Percentiles rank a stretch among this genome's conserved stretches.
Evolutionary conservation across 2,113 vertebrate genomes (phyloP).

Genomic region (Ancistrus triradiatus): DNA sequence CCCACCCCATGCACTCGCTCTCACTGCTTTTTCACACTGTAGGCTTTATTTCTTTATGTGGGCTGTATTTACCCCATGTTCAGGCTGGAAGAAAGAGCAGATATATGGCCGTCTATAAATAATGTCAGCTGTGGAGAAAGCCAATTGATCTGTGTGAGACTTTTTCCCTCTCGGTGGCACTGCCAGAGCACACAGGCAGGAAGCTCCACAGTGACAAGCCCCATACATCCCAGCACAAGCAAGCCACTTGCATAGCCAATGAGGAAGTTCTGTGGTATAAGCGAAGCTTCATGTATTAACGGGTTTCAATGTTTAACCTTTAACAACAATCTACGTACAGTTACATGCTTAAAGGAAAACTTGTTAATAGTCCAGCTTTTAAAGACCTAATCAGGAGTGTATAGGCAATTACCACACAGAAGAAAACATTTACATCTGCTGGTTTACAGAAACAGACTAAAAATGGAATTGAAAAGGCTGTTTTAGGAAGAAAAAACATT

Average conservation of each 20-base stretch:
- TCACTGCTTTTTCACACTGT: conserved; percentile 63
- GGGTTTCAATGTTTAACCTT: conserved; percentile 23
- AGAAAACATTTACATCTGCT: too few relatives aligned
- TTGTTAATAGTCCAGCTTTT: too few relatives aligned
- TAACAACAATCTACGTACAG: conserved; percentile 11
- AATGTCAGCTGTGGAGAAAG: conserved; percentile 78
- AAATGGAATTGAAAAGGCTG: too few relatives aligned
- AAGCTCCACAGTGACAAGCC: conserved; percentile 28
- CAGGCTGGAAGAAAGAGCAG: conserved; percentile 79
- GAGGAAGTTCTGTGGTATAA: conserved; percentile 25
- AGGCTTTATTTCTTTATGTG: conserved; percentile 70
- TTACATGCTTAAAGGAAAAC: neutral
- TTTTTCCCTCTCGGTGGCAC: conserved; percentile 56
- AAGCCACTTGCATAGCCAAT: conserved; percentile 27
- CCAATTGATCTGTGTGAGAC: conserved; percentile 82
- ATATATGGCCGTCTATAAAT: conserved; percentile 78
- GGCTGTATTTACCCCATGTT: conserved; percentile 80
- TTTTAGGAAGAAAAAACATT: too few relatives aligned
- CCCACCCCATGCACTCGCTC: conserved; percentile 2
- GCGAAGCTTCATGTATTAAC: conserved; percentile 23
- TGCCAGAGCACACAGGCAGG: conserved; percentile 39
- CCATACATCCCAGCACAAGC: conserved; percentile 25
- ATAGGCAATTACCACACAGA: too few relatives aligned
- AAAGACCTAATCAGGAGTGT: too few relatives aligned
- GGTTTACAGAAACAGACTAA: too few relatives aligned